A percentile compares a stretch with the other conserved stretches of the same genome.
Evolutionary conservation across 2,888 invertebrate species (phyloP).

Genomic region (Zaprionus obscuricornis): DNA sequence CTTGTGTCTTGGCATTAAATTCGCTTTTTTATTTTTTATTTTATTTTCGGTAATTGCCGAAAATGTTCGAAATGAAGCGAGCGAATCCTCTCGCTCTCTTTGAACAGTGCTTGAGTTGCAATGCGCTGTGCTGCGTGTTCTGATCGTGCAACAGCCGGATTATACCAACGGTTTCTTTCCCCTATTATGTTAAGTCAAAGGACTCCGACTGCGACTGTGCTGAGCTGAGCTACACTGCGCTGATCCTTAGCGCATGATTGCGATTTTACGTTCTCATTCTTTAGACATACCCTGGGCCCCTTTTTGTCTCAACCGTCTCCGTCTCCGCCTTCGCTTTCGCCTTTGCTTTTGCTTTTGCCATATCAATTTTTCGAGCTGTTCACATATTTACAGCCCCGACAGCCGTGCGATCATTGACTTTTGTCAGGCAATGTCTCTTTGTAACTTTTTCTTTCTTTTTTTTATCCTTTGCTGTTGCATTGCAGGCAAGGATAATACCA

Average conservation of each 20-base stretch:
- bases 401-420: constrained; percentile 75
- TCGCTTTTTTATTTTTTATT: constrained; percentile 62
- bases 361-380: constrained; percentile 36
- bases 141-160: constrained; percentile 70
- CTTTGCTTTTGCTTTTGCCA: background rate
- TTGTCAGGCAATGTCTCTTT: constrained; percentile 70
- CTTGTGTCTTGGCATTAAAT: constrained; percentile 50
- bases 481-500: too few species aligned
- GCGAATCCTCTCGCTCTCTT: constrained; percentile 57
- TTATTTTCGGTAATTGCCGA: constrained; percentile 69
- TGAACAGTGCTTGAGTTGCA: background rate
- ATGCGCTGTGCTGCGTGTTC: constrained; percentile 44
- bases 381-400: constrained; percentile 46
- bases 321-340: background rate
- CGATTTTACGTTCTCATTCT: constrained; percentile 61
- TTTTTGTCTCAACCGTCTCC: constrained; percentile 14
- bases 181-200: too few species aligned
- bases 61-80: constrained; percentile 67
- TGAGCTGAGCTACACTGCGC: constrained; percentile 18
- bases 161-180: constrained; percentile 39
- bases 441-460: too few species aligned
- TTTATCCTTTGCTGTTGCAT: too few species aligned
- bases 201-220: constrained; percentile 2
- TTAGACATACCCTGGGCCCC: background rate
- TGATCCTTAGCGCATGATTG: constrained; percentile 69